These are phyloP conservation scores for Anniella stebbinsi DNA, from an alignment of 2,797 vertebrate species.

Conservation along the genomic window DNA sequence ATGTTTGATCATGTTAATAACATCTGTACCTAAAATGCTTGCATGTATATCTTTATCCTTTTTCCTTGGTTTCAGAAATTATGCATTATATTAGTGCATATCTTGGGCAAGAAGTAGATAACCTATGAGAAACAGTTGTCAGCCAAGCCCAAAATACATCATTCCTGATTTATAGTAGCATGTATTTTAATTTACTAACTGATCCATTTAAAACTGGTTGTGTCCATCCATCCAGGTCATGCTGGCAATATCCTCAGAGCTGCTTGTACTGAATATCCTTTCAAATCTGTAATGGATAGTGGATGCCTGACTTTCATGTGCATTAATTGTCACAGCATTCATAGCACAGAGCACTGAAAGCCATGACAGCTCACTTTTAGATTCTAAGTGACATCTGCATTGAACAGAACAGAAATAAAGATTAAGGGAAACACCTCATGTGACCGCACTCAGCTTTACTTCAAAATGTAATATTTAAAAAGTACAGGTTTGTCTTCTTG, in stretches of 20 bases:
- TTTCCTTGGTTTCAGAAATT: not conserved
- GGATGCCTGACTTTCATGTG: constrained; percentile 69
- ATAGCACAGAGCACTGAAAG: constrained; percentile 61
- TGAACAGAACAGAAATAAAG: constrained; percentile 75
- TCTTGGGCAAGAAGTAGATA: not conserved
- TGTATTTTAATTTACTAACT: not conserved
- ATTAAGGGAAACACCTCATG: constrained; percentile 71
- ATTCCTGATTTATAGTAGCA: constrained; percentile 7
- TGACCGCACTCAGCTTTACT: constrained; percentile 50
- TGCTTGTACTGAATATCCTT: constrained; percentile 54
- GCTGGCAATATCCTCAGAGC: constrained; percentile 53
- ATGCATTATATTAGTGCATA: not conserved
- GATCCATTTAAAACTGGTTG: not conserved
- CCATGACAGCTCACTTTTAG: constrained; percentile 57
- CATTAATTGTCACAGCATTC: constrained; percentile 71
- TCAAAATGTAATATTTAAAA: constrained; percentile 67
- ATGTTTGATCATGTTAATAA: not conserved
- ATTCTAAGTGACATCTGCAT: constrained; percentile 66
- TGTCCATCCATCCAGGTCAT: constrained; percentile 3
- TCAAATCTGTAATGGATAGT: constrained; percentile 72
- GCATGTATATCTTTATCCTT: not conserved
- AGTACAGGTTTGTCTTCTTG: constrained; percentile 64
- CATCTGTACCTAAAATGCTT: not conserved
- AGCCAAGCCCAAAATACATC: not conserved
- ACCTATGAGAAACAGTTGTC: not conserved